Percentiles rank a stretch among this genome's conserved stretches.
These are phyloP conservation scores for Pharmacophagus antenor DNA, from an alignment of 2,888 invertebrate genomes.

Conservation along the genomic window DNA sequence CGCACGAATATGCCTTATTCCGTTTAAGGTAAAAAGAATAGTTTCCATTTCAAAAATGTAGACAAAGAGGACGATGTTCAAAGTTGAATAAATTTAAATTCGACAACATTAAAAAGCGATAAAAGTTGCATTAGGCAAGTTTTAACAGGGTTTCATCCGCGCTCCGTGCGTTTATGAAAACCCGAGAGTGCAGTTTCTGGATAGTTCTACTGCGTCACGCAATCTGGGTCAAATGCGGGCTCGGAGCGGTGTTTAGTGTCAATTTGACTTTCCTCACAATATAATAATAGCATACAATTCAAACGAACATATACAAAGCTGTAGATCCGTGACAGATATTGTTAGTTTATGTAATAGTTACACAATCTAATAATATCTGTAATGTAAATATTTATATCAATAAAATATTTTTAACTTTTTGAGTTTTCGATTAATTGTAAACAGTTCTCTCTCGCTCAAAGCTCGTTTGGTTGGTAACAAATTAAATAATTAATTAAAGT, in stretches of 20 bases:
- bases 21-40: background rate
- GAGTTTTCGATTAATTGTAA: no score
- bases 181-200: background rate
- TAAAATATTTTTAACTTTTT: no score
- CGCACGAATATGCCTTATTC: background rate
- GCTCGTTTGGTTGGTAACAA: no score
- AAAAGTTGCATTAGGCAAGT: conserved; percentile 13
- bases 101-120: conserved; percentile 5
- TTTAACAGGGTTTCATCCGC: conserved; percentile 13
- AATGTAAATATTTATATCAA: no score
- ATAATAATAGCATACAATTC: background rate
- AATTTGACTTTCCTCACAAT: background rate
- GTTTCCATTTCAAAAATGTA: conserved; percentile 1
- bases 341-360: no score
- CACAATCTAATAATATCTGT: no score
- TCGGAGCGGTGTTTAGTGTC: background rate
- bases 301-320: no score
- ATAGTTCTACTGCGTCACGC: background rate
- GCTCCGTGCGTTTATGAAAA: conserved; percentile 13
- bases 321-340: no score
- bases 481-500: no score
- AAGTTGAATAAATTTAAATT: conserved; percentile 2
- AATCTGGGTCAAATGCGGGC: conserved; percentile 11
- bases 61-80: background rate
- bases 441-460: no score